Evolutionary conservation across 2,113 vertebrate species (phyloP).

Genomic region (Hyperopisus bebe): DNA sequence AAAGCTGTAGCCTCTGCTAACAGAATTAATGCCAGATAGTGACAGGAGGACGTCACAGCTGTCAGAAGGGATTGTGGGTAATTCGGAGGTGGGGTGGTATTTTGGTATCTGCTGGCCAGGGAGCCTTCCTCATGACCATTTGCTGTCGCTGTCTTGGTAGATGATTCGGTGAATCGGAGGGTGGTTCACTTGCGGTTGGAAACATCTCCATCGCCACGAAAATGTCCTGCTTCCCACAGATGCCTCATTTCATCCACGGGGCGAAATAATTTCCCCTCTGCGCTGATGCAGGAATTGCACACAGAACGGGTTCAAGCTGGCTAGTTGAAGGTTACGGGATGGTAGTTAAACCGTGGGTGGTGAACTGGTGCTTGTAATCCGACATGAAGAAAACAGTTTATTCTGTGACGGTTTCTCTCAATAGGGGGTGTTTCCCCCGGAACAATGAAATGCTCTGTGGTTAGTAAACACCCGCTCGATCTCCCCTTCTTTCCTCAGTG

Average conservation of each 20-base stretch:
- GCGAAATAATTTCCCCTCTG: neutral
- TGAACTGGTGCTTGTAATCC: neutral
- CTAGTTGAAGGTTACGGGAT: neutral
- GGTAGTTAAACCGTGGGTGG: neutral
- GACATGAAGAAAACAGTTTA: neutral
- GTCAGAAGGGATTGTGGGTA: neutral
- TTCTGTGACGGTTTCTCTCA: neutral
- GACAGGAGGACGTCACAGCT: neutral
- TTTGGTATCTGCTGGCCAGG: neutral
- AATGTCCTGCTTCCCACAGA: neutral
- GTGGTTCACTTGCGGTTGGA: neutral
- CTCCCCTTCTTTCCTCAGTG: neutral
- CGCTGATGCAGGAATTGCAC: neutral
- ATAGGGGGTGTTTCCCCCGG: neutral
- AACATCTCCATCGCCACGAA: neutral
- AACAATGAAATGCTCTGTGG: neutral
- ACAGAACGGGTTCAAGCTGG: neutral
- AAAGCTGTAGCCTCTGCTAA: neutral
- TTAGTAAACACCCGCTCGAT: neutral
- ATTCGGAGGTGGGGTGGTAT: neutral
- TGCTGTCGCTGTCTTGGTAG: neutral
- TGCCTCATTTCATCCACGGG: neutral
- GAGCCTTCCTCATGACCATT: neutral
- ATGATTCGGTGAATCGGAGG: neutral
- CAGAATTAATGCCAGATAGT: neutral